Base-by-base conservation (phyloP, 2,888 invertebrate species). In the Mythimna ferrago region DNA sequence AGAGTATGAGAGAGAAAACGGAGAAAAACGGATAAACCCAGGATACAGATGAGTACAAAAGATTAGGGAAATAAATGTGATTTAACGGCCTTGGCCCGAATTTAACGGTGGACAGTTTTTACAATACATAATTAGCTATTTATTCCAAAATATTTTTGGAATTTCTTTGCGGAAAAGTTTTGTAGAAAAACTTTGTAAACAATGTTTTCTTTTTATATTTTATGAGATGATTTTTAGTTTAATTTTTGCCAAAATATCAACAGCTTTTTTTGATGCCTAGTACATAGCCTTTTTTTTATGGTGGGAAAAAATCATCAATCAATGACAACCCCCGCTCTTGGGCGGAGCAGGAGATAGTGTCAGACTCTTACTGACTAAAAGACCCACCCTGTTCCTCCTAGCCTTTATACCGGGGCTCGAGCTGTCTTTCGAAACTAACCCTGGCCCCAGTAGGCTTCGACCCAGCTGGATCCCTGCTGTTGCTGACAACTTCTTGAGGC, bases 1-100 rank as follows among this genome's bases (percentile, higher is more conserved):
- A 81, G 78, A 73, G 73, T 70, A 75, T 67, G 78, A 83, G 60
- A 69, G 75, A 70, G 78, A 71, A 76, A 74, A 71, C 38, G 62
- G 56, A 71, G 61, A 71, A 72, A 83, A 73, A 73, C 71, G 68
- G 62, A 74, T 73, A 67, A 78, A 71, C 60, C 56, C 73, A 63
- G 73, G 80, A 76, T 71, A 70, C 69, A 82, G 82, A 82, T 74
- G 67, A 81, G 73, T 73, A 75, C 71, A 67, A 73, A 70, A 78
- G 77, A 83, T 80, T 72, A 82, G 66, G 71, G 68, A 66, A 77
- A 80, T 73, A 71, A 80, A 82, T 61, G 73, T 80, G 71, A 80
- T 73, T 77, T 79, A 80, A 58, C 60, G 61, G 48, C 69, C 35
- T 51, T 57, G 71, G 75, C 83, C 75, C 60, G 58, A 73, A 74